phyloP scores from a whole-genome alignment of 2,888 invertebrate genomes.

The Erebia epiphron region DNA sequence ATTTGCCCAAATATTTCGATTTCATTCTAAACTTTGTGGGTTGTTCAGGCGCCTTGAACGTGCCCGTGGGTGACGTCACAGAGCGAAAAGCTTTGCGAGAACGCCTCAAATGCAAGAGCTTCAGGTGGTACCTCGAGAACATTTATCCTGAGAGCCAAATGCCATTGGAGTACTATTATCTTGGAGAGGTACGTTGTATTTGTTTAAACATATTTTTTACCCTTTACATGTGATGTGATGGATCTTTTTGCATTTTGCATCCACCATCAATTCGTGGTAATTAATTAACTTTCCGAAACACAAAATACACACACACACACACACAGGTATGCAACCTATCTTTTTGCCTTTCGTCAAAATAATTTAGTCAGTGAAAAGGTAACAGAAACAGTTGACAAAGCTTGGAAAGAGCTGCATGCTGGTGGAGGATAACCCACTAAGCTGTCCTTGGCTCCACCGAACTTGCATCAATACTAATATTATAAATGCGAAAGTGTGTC shows the following conservation, averaged over 20 bases:
- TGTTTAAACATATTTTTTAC: background rate
- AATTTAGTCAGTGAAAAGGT: no score
- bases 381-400: no score
- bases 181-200: conserved; percentile 91
- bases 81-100: conserved; percentile 90
- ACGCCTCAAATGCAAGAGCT: conserved; percentile 95
- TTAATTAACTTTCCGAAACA: no score
- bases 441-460: no score
- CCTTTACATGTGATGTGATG: background rate
- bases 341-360: no score
- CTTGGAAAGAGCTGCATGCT: no score
- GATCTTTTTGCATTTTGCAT: background rate
- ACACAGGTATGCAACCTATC: no score
- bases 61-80: conserved; percentile 95
- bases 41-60: conserved; percentile 88
- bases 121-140: conserved; percentile 99
- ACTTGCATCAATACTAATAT: no score
- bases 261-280: no score
- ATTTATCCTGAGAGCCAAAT: conserved; percentile 99
- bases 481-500: no score
- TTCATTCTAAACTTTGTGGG: conserved; percentile 10
- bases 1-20: background rate
- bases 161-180: conserved; percentile 97
- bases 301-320: no score
- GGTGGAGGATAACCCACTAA: no score